Evolutionary conservation across 2,113 vertebrate genomes (phyloP).

Genomic region (Prietella phreatophila): DNA sequence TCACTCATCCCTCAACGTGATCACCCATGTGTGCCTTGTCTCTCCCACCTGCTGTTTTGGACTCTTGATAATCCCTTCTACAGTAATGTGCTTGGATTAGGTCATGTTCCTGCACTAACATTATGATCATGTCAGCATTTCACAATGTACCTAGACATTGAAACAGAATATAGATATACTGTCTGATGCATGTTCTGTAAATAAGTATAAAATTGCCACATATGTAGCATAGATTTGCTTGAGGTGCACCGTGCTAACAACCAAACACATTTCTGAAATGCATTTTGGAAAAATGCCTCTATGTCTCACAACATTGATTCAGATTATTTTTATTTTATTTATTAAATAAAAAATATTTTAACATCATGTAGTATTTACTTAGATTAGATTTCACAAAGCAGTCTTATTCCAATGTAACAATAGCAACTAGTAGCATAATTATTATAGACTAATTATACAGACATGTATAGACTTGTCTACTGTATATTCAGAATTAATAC

Average conservation of each 20-base stretch:
- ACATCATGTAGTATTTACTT: not conserved
- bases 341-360: too few relatives aligned
- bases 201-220: not conserved
- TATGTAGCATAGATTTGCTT: not conserved
- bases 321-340: not conserved
- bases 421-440: not conserved
- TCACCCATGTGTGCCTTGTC: slow-evolving; percentile 23
- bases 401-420: not conserved
- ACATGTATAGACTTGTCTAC: not conserved
- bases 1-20: slow-evolving; percentile 56
- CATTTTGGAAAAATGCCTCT: not conserved
- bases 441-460: not conserved
- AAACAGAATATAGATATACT: not conserved
- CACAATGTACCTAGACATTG: slow-evolving; percentile 30
- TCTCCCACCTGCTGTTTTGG: slow-evolving; percentile 26
- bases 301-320: not conserved
- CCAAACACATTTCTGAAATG: not conserved
- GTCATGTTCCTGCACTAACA: slow-evolving; percentile 48
- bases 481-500: not conserved
- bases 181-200: not conserved
- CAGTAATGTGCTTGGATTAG: slow-evolving; percentile 51
- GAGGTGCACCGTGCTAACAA: not conserved
- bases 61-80: slow-evolving; percentile 61
- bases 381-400: not conserved
- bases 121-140: slow-evolving; percentile 53